Evolutionary conservation across 2,113 vertebrate species (phyloP), one percentile per base, ranked within the genome.

Genomic region (Lophotis ruficrista): DNA sequence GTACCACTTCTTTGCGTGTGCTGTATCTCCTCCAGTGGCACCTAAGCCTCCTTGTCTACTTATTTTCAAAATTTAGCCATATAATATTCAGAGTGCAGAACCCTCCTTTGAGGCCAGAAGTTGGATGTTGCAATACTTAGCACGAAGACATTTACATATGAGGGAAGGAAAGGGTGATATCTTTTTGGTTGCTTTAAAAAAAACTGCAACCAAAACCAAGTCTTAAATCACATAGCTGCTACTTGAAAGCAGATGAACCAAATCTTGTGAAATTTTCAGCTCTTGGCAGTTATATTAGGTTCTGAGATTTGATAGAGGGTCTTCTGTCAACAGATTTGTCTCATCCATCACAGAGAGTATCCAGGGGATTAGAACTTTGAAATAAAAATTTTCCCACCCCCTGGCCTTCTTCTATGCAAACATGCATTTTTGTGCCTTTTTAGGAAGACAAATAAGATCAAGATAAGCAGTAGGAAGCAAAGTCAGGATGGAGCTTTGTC

Each of bases 281-380:
- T 94, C 68, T 89, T 91, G 93, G 65, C 86, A 90, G 82, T 73
- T 89, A 30, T 91, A 70, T 62, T 92, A 90, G n/a, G 31, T 75
- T 81, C 64, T 91, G 64, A 78, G 69, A 81, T 45, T 91, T 84
- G 60, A 92, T 84, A 84, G 60, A 93, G 33, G 56, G 69, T 91
- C 69, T 89, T 95, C 87, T 97, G 94, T 87, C 91, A 94, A 75
- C 89, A 89, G 75, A 77, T 60, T 83, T 92, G 83, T 86, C 71
- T 65, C 37, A 83, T 86, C 37, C 69, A 71, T 92, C 68, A 89
- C 3, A 2, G 68, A 77, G 9, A 70, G 47, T 62, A 84, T 75
- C 68, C 43, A 91, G 30, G 43, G 77, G 47, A 87, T 94, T 94
- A 73, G 27, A 92, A 60, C 10, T 75, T 89, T 51, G 90, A 81